phyloP scores from a whole-genome alignment of 2,888 invertebrate genomes.

The Notodromas monacha region DNA sequence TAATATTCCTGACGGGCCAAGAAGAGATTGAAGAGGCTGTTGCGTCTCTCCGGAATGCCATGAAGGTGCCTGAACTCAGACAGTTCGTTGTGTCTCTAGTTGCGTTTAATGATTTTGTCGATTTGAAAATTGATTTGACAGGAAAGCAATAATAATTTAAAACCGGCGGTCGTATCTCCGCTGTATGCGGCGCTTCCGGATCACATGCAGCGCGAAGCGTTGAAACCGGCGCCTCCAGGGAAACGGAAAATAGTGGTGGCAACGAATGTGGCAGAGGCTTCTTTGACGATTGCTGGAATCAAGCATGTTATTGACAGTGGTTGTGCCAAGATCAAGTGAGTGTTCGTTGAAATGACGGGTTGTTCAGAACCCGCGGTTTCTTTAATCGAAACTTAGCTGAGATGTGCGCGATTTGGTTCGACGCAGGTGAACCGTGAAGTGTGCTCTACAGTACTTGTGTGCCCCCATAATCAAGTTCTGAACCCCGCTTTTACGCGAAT shows the following conservation, averaged over 20 bases:
- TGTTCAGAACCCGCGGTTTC: no score
- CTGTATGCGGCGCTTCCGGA: constrained; percentile 22
- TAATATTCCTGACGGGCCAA: constrained; percentile 79
- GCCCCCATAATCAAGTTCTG: no score
- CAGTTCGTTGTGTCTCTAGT: no score
- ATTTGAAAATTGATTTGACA: constrained; percentile 12
- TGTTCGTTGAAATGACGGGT: no score
- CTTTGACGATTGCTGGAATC: constrained; percentile 33
- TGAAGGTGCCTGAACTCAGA: background rate
- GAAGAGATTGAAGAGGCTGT: constrained; percentile 52
- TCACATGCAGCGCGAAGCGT: constrained; percentile 19
- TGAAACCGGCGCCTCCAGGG: constrained; percentile 17
- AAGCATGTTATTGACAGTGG: constrained; percentile 70
- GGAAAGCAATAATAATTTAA: constrained; percentile 30
- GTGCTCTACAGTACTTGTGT: background rate
- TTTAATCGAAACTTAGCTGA: no score
- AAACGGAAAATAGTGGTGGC: constrained; percentile 22
- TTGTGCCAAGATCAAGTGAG: constrained; percentile 48
- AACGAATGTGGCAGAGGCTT: constrained; percentile 27
- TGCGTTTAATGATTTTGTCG: no score
- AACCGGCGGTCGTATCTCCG: constrained; percentile 33
- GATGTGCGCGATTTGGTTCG: no score
- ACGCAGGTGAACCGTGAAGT: no score
- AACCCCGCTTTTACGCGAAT: no score
- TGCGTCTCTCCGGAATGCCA: constrained; percentile 14